phyloP scores from a whole-genome alignment of 2,113 vertebrate genomes.

The Arenaria interpres region DNA sequence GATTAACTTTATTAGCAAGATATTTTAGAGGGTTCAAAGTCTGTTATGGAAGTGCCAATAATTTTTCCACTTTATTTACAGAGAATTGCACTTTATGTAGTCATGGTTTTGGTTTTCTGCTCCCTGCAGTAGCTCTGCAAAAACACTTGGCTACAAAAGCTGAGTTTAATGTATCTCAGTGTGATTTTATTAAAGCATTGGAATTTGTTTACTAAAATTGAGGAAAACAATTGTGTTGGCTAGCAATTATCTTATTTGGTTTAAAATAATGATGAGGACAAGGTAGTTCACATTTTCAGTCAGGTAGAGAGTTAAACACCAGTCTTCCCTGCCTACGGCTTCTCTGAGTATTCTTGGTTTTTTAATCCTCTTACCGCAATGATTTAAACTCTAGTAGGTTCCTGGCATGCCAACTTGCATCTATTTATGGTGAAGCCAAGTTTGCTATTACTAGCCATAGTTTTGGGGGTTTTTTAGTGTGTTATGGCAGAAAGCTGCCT shows the following conservation, averaged over 20 bases:
- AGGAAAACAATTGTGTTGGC: background rate
- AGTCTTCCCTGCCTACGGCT: background rate
- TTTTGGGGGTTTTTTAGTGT: background rate
- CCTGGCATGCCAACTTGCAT: background rate
- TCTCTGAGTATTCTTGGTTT: background rate
- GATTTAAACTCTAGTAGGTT: background rate
- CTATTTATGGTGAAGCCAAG: background rate
- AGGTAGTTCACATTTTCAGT: background rate
- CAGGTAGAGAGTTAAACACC: background rate
- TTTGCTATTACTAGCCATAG: background rate
- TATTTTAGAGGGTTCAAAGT: background rate
- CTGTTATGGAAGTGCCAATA: background rate
- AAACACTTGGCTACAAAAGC: background rate
- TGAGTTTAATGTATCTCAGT: background rate
- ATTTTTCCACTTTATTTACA: background rate
- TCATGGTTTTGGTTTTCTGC: background rate
- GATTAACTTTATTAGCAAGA: background rate
- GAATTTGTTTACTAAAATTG: background rate
- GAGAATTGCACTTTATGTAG: background rate
- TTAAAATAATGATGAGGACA: background rate
- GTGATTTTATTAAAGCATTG: background rate
- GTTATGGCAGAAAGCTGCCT: background rate
- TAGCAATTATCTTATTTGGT: background rate
- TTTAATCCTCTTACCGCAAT: background rate
- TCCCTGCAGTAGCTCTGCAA: background rate